phyloP scores from a whole-genome alignment of 2,888 invertebrate species.

The Ectropis crepuscularia region DNA sequence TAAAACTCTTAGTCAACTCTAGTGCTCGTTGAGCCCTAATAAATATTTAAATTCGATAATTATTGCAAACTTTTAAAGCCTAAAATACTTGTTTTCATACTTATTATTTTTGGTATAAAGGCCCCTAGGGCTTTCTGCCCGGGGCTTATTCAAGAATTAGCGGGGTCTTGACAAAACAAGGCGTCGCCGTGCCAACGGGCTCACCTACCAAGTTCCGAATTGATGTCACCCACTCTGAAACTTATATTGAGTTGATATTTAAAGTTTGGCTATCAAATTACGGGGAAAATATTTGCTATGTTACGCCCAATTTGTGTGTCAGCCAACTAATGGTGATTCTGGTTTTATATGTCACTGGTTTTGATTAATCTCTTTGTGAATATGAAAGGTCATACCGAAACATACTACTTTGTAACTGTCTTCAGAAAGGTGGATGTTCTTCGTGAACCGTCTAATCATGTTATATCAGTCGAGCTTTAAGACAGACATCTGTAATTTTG shows the following conservation, averaged over 20 bases:
- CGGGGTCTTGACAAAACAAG: conserved; percentile 20
- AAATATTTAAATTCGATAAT: not conserved
- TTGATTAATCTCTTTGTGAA: too few species aligned
- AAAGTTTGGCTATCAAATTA: conserved; percentile 24
- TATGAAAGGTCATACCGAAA: too few species aligned
- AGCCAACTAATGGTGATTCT: not conserved
- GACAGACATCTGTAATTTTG: too few species aligned
- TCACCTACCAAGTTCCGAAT: conserved; percentile 15
- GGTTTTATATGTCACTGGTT: not conserved
- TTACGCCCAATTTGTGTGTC: conserved; percentile 2
- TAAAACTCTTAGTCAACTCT: too few species aligned
- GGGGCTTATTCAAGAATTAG: conserved; percentile 23
- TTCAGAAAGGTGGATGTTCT: too few species aligned
- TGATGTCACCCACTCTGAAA: conserved; percentile 17
- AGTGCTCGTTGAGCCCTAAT: not conserved
- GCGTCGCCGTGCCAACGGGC: conserved; percentile 17
- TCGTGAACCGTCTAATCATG: too few species aligned
- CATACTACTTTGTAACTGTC: too few species aligned
- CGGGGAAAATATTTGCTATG: not conserved
- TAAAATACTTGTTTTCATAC: conserved; percentile 11
- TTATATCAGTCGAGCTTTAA: too few species aligned
- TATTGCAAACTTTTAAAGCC: conserved; percentile 7
- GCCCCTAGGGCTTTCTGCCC: conserved; percentile 7
- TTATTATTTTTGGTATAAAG: conserved; percentile 3
- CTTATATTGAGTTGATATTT: conserved; percentile 26